A percentile compares a stretch with the other conserved stretches of the same genome.
These are phyloP conservation scores for Metacarcinus magister DNA, from an alignment of 2,888 invertebrate genomes.

Conservation along the genomic window DNA sequence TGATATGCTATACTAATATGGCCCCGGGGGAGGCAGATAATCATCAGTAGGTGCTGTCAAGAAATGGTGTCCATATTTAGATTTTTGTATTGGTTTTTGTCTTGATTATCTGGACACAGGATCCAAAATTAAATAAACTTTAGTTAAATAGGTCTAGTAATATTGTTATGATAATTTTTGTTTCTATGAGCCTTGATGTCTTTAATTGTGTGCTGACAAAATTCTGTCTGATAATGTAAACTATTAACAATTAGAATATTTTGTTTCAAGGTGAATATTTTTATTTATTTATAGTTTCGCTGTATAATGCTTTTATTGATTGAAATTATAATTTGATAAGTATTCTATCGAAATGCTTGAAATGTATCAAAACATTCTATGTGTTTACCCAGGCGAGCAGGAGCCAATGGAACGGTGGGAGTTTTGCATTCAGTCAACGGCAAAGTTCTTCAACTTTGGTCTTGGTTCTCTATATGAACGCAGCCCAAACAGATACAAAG, in stretches of 20 bases:
- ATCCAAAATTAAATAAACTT: not conserved
- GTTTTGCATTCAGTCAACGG: constrained; percentile 86
- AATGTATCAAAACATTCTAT: not conserved
- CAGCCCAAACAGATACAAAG: constrained; percentile 70
- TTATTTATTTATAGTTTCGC: not conserved
- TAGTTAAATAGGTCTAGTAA: not conserved
- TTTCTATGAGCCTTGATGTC: not conserved
- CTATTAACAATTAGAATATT: not conserved
- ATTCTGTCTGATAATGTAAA: not conserved
- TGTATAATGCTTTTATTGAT: not conserved
- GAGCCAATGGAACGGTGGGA: constrained; percentile 86
- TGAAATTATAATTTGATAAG: too few species aligned
- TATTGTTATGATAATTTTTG: not conserved
- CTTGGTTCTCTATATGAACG: constrained; percentile 85
- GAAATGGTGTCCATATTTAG: too few species aligned
- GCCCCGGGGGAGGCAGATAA: too few species aligned
- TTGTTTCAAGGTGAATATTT: not conserved
- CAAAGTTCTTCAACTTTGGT: constrained; percentile 86
- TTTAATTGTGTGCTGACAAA: not conserved
- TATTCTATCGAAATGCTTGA: too few species aligned
- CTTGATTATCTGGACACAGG: not conserved
- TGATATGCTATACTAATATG: too few species aligned
- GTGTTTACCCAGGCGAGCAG: constrained; percentile 83
- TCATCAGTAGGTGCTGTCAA: too few species aligned
- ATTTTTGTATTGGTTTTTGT: too few species aligned